Base-by-base conservation (phyloP, 2,888 invertebrate species). In the Synanthedon myopaeformis region DNA sequence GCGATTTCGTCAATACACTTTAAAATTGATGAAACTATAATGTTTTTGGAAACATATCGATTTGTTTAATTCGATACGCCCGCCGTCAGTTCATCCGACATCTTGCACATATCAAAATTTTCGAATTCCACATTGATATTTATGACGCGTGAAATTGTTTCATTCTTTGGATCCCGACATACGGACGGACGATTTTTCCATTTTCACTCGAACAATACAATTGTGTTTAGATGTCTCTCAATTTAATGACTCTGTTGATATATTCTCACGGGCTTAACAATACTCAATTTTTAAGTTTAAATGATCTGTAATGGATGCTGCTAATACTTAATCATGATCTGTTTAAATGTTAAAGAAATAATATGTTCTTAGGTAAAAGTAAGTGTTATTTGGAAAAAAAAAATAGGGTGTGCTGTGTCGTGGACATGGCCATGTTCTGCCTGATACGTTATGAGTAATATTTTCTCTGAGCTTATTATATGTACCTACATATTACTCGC, bases 71-170 rank as follows among this genome's bases (percentile, higher is more conserved):
- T 86, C 83, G 82, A 74, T 73, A 76, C 79, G 83, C 76, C 71
- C 74, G 79, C 81, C 82, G 75, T 60, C 73, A 63, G 63, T 62
- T 69, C 71, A 70, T 76, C 72, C 72, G 72, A 74, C 76, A 70
- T 74, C 74, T 76, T 35, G 35, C 35, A 35, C 69, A 67, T 63
- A 69, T 74, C 68, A 69, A 69, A 73, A 72, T 74, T 74, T 75
- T 75, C 66, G 71, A 72, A 79, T 72, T 67, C 70, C 67, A 69
- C 71, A 67, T 67, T 66, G 70, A 72, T 82, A 74, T 80, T 86
- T 86, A 87, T 87, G 85, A 76, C 73, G 77, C 87, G 82, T 87
- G 82, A 86, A 86, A 87, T 87, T 78, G 83, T 68, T 70, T 72
- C 69, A 77, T 82, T 82, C 77, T 82, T 70, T 70, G 63, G 67